A percentile compares a stretch with the other conserved stretches of the same genome.
These are phyloP conservation scores for Scaptodrosophila latifasciaeformis DNA, from an alignment of 2,888 invertebrate species.

Conservation along the genomic window DNA sequence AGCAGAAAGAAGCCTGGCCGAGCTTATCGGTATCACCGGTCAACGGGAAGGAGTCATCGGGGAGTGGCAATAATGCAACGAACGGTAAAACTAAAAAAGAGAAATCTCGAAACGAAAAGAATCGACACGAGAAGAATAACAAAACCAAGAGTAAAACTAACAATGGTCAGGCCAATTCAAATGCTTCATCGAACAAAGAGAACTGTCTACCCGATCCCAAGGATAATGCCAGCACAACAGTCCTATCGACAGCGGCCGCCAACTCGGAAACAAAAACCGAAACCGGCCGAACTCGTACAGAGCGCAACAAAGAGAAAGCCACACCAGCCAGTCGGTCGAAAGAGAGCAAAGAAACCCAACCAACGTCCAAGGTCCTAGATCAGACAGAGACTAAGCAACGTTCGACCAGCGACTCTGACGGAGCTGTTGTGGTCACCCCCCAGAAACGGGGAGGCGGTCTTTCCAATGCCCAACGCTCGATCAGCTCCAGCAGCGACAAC, in stretches of 20 bases:
- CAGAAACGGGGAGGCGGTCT: slow-evolving; percentile 6
- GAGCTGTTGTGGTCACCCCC: no score
- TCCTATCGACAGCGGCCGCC: slow-evolving; percentile 30
- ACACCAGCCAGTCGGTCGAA: slow-evolving; percentile 64
- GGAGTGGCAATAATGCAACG: slow-evolving; percentile 36
- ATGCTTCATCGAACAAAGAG: slow-evolving; percentile 51
- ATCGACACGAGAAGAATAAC: slow-evolving; percentile 75
- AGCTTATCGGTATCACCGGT: slow-evolving; percentile 79
- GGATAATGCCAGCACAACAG: slow-evolving; percentile 28
- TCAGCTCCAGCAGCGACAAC: slow-evolving; percentile 56
- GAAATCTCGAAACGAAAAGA: slow-evolving; percentile 75
- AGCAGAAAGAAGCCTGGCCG: slow-evolving; percentile 85
- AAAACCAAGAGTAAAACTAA: slow-evolving; percentile 75
- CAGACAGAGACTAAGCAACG: slow-evolving; percentile 14
- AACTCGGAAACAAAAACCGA: slow-evolving; percentile 67
- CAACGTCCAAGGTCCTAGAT: slow-evolving; percentile 19
- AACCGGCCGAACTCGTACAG: slow-evolving; percentile 62
- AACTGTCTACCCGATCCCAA: slow-evolving; percentile 53
- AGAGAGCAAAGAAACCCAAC: slow-evolving; percentile 28
- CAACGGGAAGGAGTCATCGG: slow-evolving; percentile 62
- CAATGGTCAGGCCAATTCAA: slow-evolving; percentile 33
- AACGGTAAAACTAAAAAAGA: slow-evolving; percentile 59
- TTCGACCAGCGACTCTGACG: neutral
- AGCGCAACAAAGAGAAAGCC: slow-evolving; percentile 75
- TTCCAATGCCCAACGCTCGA: slow-evolving; percentile 50